These are phyloP conservation scores for Cyrtodaria siliqua DNA, from an alignment of 2,888 invertebrate species.

Conservation along the genomic window DNA sequence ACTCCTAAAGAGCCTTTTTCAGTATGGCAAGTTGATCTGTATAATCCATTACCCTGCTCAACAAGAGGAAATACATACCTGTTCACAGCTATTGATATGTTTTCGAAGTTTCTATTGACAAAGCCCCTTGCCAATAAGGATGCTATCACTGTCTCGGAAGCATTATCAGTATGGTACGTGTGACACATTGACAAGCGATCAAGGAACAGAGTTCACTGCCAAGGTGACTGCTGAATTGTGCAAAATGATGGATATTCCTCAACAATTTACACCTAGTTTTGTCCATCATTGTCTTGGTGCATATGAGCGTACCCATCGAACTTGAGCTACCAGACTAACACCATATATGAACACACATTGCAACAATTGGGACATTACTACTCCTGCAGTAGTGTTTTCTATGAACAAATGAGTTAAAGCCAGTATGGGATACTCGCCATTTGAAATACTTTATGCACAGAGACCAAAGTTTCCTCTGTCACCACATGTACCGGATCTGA, in stretches of 20 bases:
- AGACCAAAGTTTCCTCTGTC: slow-evolving; percentile 52
- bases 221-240: slow-evolving; percentile 37
- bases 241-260: too few species aligned
- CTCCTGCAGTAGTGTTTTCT: slow-evolving; percentile 41
- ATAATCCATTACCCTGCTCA: slow-evolving; percentile 40
- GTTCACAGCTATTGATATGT: slow-evolving; percentile 32
- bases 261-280: too few species aligned
- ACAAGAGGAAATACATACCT: slow-evolving; percentile 20
- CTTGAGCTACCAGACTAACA: slow-evolving; percentile 39
- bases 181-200: too few species aligned
- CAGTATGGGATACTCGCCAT: slow-evolving; percentile 47
- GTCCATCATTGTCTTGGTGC: slow-evolving; percentile 34
- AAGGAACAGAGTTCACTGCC: slow-evolving; percentile 47
- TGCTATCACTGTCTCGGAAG: slow-evolving; percentile 21
- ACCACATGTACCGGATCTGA: too few species aligned
- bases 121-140: slow-evolving; percentile 27
- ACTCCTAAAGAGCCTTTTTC: slow-evolving; percentile 48
- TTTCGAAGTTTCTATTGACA: slow-evolving; percentile 42
- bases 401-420: slow-evolving; percentile 39
- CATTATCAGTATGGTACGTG: slow-evolving; percentile 21
- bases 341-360: slow-evolving; percentile 39
- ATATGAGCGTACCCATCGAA: slow-evolving; percentile 33
- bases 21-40: slow-evolving; percentile 56
- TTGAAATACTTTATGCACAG: slow-evolving; percentile 47
- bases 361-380: slow-evolving; percentile 37